Conservation (phyloP, 2,888 invertebrate species). For the Zygothrica quintamaculata region DNA sequence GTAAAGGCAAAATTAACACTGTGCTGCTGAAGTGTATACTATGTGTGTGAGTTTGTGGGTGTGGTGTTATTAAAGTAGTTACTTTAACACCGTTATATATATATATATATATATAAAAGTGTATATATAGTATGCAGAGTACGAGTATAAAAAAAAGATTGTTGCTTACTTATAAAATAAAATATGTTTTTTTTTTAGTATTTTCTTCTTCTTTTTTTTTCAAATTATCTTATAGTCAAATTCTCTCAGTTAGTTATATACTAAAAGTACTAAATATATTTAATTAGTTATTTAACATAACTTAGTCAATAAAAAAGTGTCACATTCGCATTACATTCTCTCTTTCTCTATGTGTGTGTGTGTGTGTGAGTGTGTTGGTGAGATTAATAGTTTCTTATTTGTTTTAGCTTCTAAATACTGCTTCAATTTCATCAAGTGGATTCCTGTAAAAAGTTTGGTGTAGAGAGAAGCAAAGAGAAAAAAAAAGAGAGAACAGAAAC, state of each 20-base stretch:
- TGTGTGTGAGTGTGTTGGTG: slow-evolving; percentile 32
- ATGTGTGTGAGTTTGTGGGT: slow-evolving; percentile 15
- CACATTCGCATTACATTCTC: slow-evolving; percentile 67
- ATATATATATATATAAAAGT: too few relatives aligned
- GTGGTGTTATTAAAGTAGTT: slow-evolving; percentile 16
- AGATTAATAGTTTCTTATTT: slow-evolving; percentile 51
- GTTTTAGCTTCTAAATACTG: slow-evolving; percentile 85
- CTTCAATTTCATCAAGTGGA: slow-evolving; percentile 85
- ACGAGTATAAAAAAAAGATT: slow-evolving; percentile 25
- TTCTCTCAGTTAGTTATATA: slow-evolving; percentile 51
- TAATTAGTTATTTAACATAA: slow-evolving; percentile 35
- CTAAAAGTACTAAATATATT: slow-evolving; percentile 1
- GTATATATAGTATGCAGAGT: slow-evolving; percentile 22
- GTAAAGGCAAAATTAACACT: slow-evolving; percentile 42
- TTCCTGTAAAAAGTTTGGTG: slow-evolving; percentile 83
- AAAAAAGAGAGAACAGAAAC: too few relatives aligned
- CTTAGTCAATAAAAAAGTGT: slow-evolving; percentile 59
- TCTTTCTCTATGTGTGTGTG: slow-evolving; percentile 24
- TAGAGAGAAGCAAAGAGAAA: slow-evolving; percentile 54
- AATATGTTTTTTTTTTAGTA: slow-evolving; percentile 34
- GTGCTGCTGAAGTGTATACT: slow-evolving; percentile 48
- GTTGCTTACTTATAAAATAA: slow-evolving; percentile 4
- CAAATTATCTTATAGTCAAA: slow-evolving; percentile 62
- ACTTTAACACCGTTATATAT: too few relatives aligned
- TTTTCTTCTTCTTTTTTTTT: slow-evolving; percentile 41